Base-by-base conservation (phyloP, 2,113 vertebrate genomes). In the Lanius collurio region DNA sequence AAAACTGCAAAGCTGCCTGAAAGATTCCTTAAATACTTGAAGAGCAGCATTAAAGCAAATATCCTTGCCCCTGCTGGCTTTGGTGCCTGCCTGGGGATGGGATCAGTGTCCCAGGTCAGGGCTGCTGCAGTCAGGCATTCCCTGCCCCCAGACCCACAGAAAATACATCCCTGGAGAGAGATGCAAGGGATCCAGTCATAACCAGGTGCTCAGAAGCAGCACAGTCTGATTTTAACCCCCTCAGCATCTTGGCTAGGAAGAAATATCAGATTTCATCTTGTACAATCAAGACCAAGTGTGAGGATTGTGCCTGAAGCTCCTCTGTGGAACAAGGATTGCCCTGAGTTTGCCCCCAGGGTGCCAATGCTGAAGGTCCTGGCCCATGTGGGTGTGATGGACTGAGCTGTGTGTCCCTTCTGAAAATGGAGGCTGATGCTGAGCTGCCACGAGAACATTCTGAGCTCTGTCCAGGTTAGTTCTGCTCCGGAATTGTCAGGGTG, bases 371-470 rank as follows among this genome's bases (percentile, higher is more conserved):
- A n/a, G 57, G 33, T 23, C 7, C 26, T 65, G 27, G 16, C 19
- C 39, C 19, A 0, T 4, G 39, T 4, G 49, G 24, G 2, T 7
- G 57, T 9, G 41, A 3, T 16, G 9, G 18, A 3, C 21, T 27
- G 80, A 53, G 41, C 26, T 21, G 10, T 1, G 31, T 16, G 53
- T 37, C 63, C 63, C 23, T 6, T 16, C 77, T 47, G 41, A 15
- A 22, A 18, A 3, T 10, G 2, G 16, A 44, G 39, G 28, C 74
- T 71, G 63, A 1, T 21, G 52, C 74, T 67, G 57, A 10, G 47
- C 10, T 77, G n/a, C 39, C 35, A 3, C 3, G 6, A 52, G 50
- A 55, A 33, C 30, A 1, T 11, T 4, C 20, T n/a, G 62, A 67
- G 16, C 78, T 31, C 17, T 24, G 62, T 13, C 50, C 81, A 14